Evolutionary conservation across 2,888 invertebrate species (phyloP).

Genomic region (Dione vanillae): DNA sequence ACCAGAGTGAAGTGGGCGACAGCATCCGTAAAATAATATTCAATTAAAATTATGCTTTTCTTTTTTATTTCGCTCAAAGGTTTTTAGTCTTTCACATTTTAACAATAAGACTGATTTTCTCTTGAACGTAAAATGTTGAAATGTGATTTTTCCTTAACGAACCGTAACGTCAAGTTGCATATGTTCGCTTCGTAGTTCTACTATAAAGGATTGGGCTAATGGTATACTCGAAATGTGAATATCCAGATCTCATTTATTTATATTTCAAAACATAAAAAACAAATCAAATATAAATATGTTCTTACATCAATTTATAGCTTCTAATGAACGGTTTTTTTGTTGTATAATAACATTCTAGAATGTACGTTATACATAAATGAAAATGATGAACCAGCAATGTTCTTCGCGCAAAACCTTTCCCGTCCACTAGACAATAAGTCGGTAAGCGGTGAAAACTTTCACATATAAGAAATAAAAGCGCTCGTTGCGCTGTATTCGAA

Average conservation of each 20-base stretch:
- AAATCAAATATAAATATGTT: neutral
- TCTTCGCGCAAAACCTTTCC: slow-evolving; percentile 40
- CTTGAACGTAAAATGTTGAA: neutral
- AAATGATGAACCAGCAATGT: slow-evolving; percentile 37
- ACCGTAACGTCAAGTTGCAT: slow-evolving; percentile 19
- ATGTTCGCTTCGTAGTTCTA: slow-evolving; percentile 28
- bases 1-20: slow-evolving; percentile 29
- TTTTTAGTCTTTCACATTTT: neutral
- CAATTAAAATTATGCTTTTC: slow-evolving; percentile 12
- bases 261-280: neutral
- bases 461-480: slow-evolving; percentile 35
- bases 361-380: no score
- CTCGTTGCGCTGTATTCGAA: slow-evolving; percentile 25
- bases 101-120: neutral
- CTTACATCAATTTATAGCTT: neutral
- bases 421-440: slow-evolving; percentile 45
- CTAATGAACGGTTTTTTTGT: neutral
- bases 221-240: slow-evolving; percentile 25
- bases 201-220: slow-evolving; percentile 30
- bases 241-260: slow-evolving; percentile 14
- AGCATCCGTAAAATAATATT: slow-evolving; percentile 23
- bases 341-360: no score
- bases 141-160: slow-evolving; percentile 23
- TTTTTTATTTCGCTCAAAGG: slow-evolving; percentile 9
- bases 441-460: slow-evolving; percentile 35